Evolutionary conservation across 2,888 invertebrate genomes (phyloP).

Genomic region (Drosophila birchii): DNA sequence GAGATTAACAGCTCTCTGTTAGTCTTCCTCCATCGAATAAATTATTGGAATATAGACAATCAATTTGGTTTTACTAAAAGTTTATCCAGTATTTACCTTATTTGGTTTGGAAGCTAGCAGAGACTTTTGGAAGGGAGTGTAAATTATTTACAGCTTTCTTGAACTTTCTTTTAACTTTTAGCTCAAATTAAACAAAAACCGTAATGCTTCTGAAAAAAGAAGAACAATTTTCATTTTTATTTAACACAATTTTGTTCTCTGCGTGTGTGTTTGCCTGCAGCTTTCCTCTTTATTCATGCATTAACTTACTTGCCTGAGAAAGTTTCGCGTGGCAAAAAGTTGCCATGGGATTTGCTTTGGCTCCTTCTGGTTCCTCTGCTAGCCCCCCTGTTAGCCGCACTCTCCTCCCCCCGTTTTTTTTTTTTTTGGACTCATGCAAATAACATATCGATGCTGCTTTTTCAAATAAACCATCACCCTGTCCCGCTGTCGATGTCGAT

Average conservation of each 20-base stretch:
- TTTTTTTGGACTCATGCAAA: conserved; percentile 51
- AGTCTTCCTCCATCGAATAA: neutral
- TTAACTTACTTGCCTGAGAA: conserved; percentile 54
- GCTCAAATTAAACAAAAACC: neutral
- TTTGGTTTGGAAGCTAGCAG: neutral
- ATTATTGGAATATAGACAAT: neutral
- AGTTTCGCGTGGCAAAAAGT: conserved; percentile 53
- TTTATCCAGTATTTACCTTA: neutral
- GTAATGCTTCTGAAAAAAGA: neutral
- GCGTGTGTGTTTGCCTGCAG: conserved; percentile 48
- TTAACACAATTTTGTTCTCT: conserved; percentile 1
- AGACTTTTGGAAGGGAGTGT: neutral
- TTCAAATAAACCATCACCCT: conserved; percentile 37
- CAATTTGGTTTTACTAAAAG: neutral
- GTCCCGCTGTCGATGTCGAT: conserved; percentile 3
- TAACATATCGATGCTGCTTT: conserved; percentile 54
- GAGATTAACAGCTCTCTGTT: neutral
- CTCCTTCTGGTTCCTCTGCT: neutral
- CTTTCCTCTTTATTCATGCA: conserved; percentile 55
- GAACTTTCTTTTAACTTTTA: neutral
- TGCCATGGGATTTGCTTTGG: conserved; percentile 50
- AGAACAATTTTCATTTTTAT: neutral
- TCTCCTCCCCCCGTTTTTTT: too few species aligned
- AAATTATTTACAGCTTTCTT: neutral
- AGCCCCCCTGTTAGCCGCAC: neutral